Evolutionary conservation across 2,888 invertebrate genomes (phyloP), one percentile per base, ranked within the genome.

Genomic region (Phrixothrix hirtus): DNA sequence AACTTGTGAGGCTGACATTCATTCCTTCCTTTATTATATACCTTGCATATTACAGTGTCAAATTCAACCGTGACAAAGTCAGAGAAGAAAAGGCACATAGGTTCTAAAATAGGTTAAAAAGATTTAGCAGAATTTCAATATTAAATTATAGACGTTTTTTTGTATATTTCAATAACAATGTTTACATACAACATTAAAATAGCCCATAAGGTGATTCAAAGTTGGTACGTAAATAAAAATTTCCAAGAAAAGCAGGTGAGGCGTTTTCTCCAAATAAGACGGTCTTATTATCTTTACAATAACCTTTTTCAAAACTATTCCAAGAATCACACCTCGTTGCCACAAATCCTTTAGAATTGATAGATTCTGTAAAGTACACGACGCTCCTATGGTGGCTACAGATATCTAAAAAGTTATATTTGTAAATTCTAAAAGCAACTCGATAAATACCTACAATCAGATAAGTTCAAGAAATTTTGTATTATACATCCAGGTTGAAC

Each of bases 401-500:
- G 5, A 62, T 60, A 64, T 50, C 37, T 48, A 39, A 27, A 51
- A 48, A 36, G 12, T 43, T 5, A 27, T 14, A 11, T 4, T 11
- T 15, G 1, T 12, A 10, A 12, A 14, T 10, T 16, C 2, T 11
- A 10, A 1, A 37, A 27, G 7, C 16, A 41, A 48, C 1, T 17
- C 11, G 29, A 39, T 5, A 25, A 25, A 35, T 42, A 58, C 63
- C 55, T 62, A 70, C 70, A 61, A 44, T 65, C 64, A 51, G 62
- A 62, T 42, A 61, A 60, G 59, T 58, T 51, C 55, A 25, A 2
- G 26, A 51, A 27, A 1, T 27, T 30, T 1, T 13, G 13, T 10
- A 39, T 31, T 32, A 55, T 49, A 49, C 83, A 83, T 21, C 79
- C 75, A 0, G 83, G 83, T 61, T 85, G 84, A 6, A 77, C 74